Evolutionary conservation across 2,797 vertebrate species (phyloP).

Genomic region (Molothrus aeneus): DNA sequence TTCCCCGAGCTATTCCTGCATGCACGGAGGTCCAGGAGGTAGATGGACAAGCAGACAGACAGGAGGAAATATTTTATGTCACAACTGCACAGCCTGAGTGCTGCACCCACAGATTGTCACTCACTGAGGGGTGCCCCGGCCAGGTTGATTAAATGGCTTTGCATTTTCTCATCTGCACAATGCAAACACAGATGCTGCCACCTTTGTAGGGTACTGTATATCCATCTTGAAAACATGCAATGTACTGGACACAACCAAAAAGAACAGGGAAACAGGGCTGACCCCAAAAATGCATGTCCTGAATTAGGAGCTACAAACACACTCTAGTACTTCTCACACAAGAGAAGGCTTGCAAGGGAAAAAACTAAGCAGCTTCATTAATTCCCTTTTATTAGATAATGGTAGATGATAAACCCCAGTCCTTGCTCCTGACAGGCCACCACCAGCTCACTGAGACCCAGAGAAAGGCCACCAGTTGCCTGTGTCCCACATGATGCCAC

Average conservation of each 20-base stretch:
- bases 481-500: too few relatives aligned
- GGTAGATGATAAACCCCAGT: neutral
- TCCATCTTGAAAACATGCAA: neutral
- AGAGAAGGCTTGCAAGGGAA: neutral
- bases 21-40: slow-evolving; percentile 17
- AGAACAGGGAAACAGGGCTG: neutral
- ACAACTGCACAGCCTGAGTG: neutral
- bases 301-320: neutral
- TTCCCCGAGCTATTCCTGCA: slow-evolving; percentile 37
- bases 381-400: neutral
- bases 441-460: neutral
- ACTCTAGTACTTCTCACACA: neutral
- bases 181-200: neutral
- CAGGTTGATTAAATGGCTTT: neutral
- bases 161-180: neutral
- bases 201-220: neutral
- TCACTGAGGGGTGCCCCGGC: neutral
- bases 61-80: neutral
- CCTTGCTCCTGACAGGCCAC: neutral
- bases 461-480: neutral
- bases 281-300: neutral
- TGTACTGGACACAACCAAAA: neutral
- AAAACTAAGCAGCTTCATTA: neutral
- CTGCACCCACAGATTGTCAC: neutral
- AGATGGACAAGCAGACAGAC: neutral